Conservation (phyloP, 2,797 vertebrate species). For the Enteromius trimaculatus region DNA sequence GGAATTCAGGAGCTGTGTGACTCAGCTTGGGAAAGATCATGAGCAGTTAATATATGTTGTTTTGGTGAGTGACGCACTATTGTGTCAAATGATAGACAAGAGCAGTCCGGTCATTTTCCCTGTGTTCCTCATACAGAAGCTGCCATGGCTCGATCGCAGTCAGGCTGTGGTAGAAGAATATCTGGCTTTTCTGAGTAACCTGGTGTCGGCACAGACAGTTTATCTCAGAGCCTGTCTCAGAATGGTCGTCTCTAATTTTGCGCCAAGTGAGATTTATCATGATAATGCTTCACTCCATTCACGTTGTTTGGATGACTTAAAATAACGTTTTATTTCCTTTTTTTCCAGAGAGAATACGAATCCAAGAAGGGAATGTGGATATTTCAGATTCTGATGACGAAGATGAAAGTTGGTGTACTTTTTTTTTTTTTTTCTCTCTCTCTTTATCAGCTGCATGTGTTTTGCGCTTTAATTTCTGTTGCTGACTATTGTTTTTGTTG, state of each 20-base stretch:
- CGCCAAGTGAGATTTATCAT: slow-evolving; percentile 73
- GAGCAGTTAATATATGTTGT: slow-evolving; percentile 87
- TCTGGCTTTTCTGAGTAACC: slow-evolving; percentile 89
- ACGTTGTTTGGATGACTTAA: neutral
- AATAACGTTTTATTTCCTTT: neutral
- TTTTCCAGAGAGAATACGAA: slow-evolving; percentile 81
- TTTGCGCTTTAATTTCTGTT: neutral
- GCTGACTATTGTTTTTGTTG: neutral
- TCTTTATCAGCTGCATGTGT: neutral
- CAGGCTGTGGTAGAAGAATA: slow-evolving; percentile 91
- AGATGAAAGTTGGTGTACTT: slow-evolving; percentile 85
- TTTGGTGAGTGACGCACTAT: slow-evolving; percentile 79
- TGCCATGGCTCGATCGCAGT: slow-evolving; percentile 89
- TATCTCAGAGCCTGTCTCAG: slow-evolving; percentile 88
- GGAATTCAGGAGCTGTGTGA: slow-evolving; percentile 86
- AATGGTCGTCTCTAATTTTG: slow-evolving; percentile 88
- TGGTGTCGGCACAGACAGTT: slow-evolving; percentile 96
- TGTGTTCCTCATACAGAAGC: slow-evolving; percentile 71
- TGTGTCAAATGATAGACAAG: neutral
- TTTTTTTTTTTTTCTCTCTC: neutral
- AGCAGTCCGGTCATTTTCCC: neutral
- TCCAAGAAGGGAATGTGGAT: slow-evolving; percentile 87
- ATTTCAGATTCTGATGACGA: slow-evolving; percentile 96
- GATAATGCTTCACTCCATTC: neutral
- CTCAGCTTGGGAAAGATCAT: slow-evolving; percentile 88